These are phyloP conservation scores for Babylonia areolata DNA, from an alignment of 1,140 invertebrate species.

Conservation along the genomic window DNA sequence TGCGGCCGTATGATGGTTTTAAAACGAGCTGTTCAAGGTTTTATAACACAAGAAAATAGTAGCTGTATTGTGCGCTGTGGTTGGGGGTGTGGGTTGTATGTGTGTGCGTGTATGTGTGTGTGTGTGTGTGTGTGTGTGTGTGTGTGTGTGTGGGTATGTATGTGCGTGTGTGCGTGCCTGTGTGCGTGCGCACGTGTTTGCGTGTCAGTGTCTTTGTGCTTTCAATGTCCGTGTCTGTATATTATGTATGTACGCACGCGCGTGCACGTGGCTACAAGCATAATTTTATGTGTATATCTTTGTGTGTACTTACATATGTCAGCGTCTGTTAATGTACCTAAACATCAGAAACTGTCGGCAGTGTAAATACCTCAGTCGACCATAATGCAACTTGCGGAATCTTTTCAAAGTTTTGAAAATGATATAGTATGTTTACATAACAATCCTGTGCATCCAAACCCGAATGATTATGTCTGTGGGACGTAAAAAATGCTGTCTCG, in stretches of 20 bases:
- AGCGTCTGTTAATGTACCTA: too few relatives aligned
- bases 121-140: constrained; percentile 14
- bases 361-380: too few relatives aligned
- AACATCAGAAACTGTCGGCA: too few relatives aligned
- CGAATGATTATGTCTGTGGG: too few relatives aligned
- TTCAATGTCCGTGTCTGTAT: neutral
- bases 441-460: too few relatives aligned
- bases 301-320: neutral
- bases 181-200: neutral
- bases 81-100: too few relatives aligned
- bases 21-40: too few relatives aligned
- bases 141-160: neutral
- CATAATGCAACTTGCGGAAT: neutral
- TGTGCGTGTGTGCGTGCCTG: neutral
- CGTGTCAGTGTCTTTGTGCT: neutral
- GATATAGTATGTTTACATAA: too few relatives aligned
- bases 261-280: neutral
- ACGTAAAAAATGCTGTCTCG: too few relatives aligned
- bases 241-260: neutral
- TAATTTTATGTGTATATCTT: neutral
- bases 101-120: neutral
- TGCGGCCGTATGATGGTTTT: too few relatives aligned
- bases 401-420: neutral
- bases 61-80: too few relatives aligned
- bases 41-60: too few relatives aligned